Evolutionary conservation across 2,797 vertebrate genomes (phyloP).

Genomic region (Enteromius unitaeniatus): DNA sequence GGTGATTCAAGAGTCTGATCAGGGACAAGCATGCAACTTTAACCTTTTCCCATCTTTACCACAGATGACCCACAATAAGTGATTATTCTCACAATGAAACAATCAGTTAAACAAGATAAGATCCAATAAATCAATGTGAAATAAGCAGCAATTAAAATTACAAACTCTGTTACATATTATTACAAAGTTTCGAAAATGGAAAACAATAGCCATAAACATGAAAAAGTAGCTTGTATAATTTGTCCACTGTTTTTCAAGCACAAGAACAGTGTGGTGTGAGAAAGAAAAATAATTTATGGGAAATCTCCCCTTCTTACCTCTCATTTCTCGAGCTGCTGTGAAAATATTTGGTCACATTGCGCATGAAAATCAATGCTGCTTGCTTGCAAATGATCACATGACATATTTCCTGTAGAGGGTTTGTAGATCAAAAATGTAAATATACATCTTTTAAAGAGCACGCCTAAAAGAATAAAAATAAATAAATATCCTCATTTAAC

Average conservation of each 20-base stretch:
- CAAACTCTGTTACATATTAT: background rate
- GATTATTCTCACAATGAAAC: background rate
- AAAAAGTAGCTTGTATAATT: background rate
- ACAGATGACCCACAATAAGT: conserved; percentile 51
- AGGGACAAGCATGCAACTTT: conserved; percentile 67
- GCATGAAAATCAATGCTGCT: background rate
- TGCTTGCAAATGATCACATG: background rate
- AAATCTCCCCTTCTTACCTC: background rate
- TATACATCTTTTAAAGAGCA: no score
- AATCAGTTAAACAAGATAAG: background rate
- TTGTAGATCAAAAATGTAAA: background rate
- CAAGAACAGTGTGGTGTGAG: background rate
- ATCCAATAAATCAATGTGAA: background rate
- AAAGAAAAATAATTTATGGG: background rate
- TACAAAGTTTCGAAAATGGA: background rate
- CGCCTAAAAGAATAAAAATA: no score
- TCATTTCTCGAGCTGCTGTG: background rate
- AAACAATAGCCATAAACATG: background rate
- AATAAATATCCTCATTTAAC: background rate
- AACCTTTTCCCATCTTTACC: conserved; percentile 64
- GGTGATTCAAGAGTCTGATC: conserved; percentile 64
- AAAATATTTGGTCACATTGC: background rate
- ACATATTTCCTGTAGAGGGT: background rate
- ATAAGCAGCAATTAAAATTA: background rate
- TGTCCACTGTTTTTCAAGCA: background rate